Conservation (phyloP, 2,113 vertebrate species). For the Micronycteris hirsuta region DNA sequence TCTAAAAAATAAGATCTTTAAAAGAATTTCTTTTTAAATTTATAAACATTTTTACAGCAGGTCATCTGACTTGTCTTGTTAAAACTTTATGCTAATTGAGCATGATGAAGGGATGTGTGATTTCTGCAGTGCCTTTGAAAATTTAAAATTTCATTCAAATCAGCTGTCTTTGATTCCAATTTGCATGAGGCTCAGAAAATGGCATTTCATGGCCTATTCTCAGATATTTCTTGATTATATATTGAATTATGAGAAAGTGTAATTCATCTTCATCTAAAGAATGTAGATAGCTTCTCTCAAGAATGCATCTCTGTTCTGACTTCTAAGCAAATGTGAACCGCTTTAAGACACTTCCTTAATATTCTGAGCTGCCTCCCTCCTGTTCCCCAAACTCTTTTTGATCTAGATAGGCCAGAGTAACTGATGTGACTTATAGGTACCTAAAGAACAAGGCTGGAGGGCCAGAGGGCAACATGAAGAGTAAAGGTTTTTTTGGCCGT, state of each 20-base stretch:
- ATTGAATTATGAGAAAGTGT: background rate
- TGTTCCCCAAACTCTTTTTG: background rate
- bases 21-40: background rate
- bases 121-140: slow-evolving; percentile 3
- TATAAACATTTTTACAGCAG: background rate
- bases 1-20: no score
- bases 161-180: background rate
- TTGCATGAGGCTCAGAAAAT: background rate
- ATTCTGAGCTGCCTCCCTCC: background rate
- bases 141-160: background rate
- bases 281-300: background rate
- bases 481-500: background rate
- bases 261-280: background rate
- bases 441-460: background rate
- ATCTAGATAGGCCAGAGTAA: background rate
- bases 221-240: background rate
- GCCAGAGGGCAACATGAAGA: background rate
- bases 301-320: background rate
- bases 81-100: background rate
- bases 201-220: background rate
- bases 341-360: background rate
- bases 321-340: background rate
- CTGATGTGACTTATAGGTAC: background rate
- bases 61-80: background rate
- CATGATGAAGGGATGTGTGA: background rate